phyloP scores from a whole-genome alignment of 1,140 invertebrate genomes.

The Lepidurus packardi region DNA sequence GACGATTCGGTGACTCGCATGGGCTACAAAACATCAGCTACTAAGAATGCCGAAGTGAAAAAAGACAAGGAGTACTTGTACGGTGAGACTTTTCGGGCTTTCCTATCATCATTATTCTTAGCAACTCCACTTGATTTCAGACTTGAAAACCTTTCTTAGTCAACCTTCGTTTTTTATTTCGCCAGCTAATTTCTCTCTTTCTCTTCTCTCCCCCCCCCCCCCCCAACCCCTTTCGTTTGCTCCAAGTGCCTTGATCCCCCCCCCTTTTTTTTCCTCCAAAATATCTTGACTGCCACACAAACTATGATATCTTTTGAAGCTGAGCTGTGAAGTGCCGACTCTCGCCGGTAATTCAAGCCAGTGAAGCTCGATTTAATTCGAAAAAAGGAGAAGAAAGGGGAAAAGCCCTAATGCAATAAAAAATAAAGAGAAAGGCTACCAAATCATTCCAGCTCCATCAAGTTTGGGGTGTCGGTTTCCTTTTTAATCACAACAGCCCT shows the following conservation, averaged over 20 bases:
- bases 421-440: no score
- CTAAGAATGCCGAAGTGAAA: conserved; percentile 1
- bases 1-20: not conserved
- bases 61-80: not conserved
- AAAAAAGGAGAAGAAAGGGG: not conserved
- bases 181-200: not conserved
- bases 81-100: not conserved
- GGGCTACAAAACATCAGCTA: conserved; percentile 5
- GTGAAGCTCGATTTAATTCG: not conserved
- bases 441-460: not conserved
- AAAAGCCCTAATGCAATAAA: not conserved
- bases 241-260: not conserved
- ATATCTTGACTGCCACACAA: not conserved
- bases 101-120: no score
- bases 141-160: no score
- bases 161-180: no score
- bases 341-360: not conserved
- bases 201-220: not conserved
- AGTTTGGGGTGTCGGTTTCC: not conserved
- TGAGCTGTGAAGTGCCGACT: not conserved
- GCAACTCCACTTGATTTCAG: no score
- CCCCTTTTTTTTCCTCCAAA: not conserved
- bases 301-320: not conserved
- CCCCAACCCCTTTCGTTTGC: not conserved
- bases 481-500: not conserved